These are phyloP conservation scores for Agrochola macilenta DNA, from an alignment of 2,888 invertebrate genomes.

Conservation along the genomic window DNA sequence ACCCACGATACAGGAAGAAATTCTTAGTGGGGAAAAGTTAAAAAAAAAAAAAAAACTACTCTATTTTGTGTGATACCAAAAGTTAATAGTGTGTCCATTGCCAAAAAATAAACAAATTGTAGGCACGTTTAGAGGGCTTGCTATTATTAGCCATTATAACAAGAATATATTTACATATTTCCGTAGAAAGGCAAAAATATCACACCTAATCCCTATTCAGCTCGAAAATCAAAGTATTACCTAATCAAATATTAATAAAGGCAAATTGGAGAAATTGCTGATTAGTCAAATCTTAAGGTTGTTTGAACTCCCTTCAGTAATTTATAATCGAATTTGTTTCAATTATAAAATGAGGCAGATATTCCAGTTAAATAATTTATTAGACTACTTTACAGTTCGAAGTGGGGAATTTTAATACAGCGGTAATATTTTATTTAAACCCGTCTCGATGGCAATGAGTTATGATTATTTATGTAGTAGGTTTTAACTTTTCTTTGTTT, in stretches of 20 bases:
- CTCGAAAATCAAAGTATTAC: conserved; percentile 42
- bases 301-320: conserved; percentile 55
- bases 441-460: background rate
- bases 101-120: background rate
- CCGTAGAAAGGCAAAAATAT: conserved; percentile 1
- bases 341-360: conserved; percentile 57
- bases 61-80: background rate
- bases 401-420: conserved; percentile 9
- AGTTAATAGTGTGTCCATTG: background rate
- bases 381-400: conserved; percentile 36
- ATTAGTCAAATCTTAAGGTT: conserved; percentile 59
- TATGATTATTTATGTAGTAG: background rate
- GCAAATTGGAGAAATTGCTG: conserved; percentile 60
- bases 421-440: conserved; percentile 21
- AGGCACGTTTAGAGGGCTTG: background rate
- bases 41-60: too few species aligned
- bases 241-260: conserved; percentile 60
- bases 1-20: too few species aligned
- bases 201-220: conserved; percentile 1
- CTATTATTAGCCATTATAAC: background rate
- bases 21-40: too few species aligned
- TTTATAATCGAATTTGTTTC: conserved; percentile 64
- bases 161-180: background rate
- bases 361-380: conserved; percentile 56
- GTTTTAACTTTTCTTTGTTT: background rate